Evolutionary conservation across 2,888 invertebrate species (phyloP), one percentile per base, ranked within the genome.

Genomic region (Drosophila macrospina): DNA sequence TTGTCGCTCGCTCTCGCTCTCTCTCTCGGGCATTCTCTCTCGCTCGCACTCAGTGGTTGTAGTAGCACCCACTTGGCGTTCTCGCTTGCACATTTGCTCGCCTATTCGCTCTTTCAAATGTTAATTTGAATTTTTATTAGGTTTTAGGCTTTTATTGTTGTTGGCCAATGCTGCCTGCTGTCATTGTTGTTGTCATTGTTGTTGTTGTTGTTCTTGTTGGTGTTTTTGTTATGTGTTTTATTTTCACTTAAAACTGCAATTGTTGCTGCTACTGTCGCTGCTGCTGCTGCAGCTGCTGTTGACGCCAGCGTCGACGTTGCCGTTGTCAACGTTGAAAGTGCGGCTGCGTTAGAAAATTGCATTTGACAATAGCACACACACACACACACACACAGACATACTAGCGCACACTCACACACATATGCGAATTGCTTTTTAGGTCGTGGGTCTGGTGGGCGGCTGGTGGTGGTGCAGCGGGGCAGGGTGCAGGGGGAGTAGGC

Each of bases 71-170:
- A 61, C 26, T 62, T 48, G 36, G 32, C 44, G 30, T 5, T 26
- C 55, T 67, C 68, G 55, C 44, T 68, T 59, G 52, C 68, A 64
- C 65, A 47, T 28, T 73, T 67, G 64, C 68, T 63, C 42, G 67
- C 75, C 64, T 56, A 36, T 51, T 83, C 71, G 70, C 88, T 88
- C 84, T 80, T 73, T 82, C 86, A 86, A 82, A 88, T 88, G 88
- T 90, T 90, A 90, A 90, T 90, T 90, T 90, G 89, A 88, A 90
- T 90, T 90, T 89, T 90, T 90, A 90, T 90, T 90, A 90, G 90
- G 84, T 90, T 90, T 90, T 90, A 90, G 90, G 86, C 86, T 78
- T 78, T 84, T 79, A 83, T 84, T 84, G 74, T 83, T 74, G 74
- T 78, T 74, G 74, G 51, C 52, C 44, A 34, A 36, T 62, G 41